A percentile compares a stretch with the other conserved stretches of the same genome.
Conservation (phyloP, 2,888 invertebrate genomes). For the Tachina fera region DNA sequence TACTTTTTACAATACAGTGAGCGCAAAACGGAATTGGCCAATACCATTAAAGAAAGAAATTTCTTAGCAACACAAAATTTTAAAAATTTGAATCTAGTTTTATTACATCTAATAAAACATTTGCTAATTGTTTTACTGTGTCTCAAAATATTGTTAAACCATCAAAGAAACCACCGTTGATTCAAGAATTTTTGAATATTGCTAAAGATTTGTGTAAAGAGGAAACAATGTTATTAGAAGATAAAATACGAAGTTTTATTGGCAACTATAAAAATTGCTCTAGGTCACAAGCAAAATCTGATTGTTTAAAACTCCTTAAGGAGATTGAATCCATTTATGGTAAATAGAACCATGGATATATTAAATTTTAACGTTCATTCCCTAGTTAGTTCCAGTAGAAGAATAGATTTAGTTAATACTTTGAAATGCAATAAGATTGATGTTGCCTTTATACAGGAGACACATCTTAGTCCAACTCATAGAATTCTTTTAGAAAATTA, state of each 20-base stretch:
- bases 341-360: slow-evolving; percentile 11
- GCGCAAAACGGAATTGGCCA: neutral
- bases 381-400: neutral
- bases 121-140: too few relatives aligned
- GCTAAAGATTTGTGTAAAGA: slow-evolving; percentile 3
- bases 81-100: neutral
- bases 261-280: slow-evolving; percentile 5
- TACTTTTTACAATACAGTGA: neutral
- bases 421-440: neutral
- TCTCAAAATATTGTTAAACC: neutral
- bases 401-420: neutral
- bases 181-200: neutral
- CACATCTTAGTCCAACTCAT: neutral
- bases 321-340: slow-evolving; percentile 1
- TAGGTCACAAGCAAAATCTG: slow-evolving; percentile 8
- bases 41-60: neutral
- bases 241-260: slow-evolving; percentile 21
- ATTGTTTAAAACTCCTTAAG: slow-evolving; percentile 7
- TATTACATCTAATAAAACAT: too few relatives aligned
- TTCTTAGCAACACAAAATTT: neutral
- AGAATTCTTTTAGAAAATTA: slow-evolving; percentile 2
- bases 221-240: slow-evolving; percentile 11
- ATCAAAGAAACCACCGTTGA: too few relatives aligned
- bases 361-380: slow-evolving; percentile 26
- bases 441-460: neutral